phyloP scores from a whole-genome alignment of 1,140 invertebrate genomes.

The Amyelois transitella region DNA sequence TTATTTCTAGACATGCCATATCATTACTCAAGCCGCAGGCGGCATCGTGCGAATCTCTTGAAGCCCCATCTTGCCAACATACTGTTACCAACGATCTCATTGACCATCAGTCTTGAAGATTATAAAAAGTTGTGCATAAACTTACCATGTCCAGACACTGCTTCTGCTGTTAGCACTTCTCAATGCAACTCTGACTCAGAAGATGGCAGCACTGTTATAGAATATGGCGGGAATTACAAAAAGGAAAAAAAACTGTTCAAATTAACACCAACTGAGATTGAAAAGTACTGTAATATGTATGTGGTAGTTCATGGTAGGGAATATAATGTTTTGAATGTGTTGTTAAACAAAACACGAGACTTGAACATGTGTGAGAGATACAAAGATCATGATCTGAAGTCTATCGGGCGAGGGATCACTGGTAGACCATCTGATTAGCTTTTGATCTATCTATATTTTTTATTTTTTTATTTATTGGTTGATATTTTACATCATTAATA shows the following conservation, averaged over 20 bases:
- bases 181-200: constrained; percentile 9
- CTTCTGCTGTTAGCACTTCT: neutral
- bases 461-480: neutral
- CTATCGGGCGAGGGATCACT: constrained; percentile 27
- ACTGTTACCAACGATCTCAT: constrained; percentile 21
- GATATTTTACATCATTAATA: too few relatives aligned
- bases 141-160: constrained; percentile 2
- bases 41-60: constrained; percentile 30
- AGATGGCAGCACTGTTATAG: constrained; percentile 29
- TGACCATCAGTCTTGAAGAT: constrained; percentile 15
- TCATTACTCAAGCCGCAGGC: constrained; percentile 28
- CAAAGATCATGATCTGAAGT: constrained; percentile 34
- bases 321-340: constrained; percentile 40
- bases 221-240: constrained; percentile 5
- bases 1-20: constrained; percentile 27
- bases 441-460: neutral
- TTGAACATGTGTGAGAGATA: constrained; percentile 41
- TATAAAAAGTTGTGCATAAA: constrained; percentile 22
- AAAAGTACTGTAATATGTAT: constrained; percentile 38
- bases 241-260: constrained; percentile 18
- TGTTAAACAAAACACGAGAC: constrained; percentile 46
- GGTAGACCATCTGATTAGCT: neutral
- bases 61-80: constrained; percentile 29
- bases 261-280: constrained; percentile 32
- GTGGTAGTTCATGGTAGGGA: constrained; percentile 24